Evolutionary conservation across 2,797 vertebrate species (phyloP).

Genomic region (Cryptoblepharus egeriae): DNA sequence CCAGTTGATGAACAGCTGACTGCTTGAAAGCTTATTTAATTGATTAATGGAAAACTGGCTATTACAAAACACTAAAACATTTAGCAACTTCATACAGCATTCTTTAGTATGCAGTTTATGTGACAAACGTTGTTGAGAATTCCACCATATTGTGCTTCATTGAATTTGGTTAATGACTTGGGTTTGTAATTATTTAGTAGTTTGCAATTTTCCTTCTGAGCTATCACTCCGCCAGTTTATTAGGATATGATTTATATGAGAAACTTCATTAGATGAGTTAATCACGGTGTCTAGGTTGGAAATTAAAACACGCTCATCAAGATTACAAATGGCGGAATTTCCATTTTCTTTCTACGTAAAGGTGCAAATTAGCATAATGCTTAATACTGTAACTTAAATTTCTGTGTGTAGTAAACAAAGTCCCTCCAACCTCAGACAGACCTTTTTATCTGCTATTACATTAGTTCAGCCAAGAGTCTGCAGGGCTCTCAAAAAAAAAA

Average conservation of each 20-base stretch:
- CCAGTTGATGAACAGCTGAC: not conserved
- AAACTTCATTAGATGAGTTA: slow-evolving; percentile 26
- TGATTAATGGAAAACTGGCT: slow-evolving; percentile 29
- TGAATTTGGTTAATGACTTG: slow-evolving; percentile 32
- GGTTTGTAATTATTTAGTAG: slow-evolving; percentile 39
- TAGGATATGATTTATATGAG: slow-evolving; percentile 35
- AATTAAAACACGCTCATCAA: slow-evolving; percentile 40
- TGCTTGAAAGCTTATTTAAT: not conserved
- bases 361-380: slow-evolving; percentile 8
- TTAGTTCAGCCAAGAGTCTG: not conserved
- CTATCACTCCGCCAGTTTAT: not conserved
- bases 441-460: not conserved
- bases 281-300: slow-evolving; percentile 28
- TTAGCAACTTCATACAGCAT: not conserved
- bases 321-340: slow-evolving; percentile 35
- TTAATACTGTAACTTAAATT: not conserved
- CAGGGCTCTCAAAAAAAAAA: no score
- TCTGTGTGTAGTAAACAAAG: not conserved
- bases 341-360: slow-evolving; percentile 24
- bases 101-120: slow-evolving; percentile 32
- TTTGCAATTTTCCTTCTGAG: slow-evolving; percentile 27
- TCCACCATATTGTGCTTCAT: slow-evolving; percentile 25
- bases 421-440: not conserved
- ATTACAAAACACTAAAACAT: slow-evolving; percentile 42
- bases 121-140: slow-evolving; percentile 22